phyloP scores from a whole-genome alignment of 2,797 vertebrate genomes.

The Trematomus bernacchii region DNA sequence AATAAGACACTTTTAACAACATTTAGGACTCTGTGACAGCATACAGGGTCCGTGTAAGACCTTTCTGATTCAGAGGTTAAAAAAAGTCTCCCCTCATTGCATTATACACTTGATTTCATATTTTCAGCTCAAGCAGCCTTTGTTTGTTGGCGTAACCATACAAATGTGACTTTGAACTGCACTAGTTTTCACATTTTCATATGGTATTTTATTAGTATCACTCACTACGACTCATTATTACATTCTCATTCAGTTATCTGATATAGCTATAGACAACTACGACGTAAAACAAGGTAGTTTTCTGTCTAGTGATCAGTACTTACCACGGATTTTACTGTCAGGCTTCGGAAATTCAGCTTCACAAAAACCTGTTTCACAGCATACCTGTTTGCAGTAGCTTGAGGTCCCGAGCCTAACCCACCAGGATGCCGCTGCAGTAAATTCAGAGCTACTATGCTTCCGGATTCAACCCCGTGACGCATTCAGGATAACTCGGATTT shows the following conservation, averaged over 20 bases:
- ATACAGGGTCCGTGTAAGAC: background rate
- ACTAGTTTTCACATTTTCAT: background rate
- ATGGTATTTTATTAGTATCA: background rate
- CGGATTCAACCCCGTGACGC: conserved; percentile 39
- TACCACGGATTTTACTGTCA: conserved; percentile 2
- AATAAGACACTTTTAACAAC: background rate
- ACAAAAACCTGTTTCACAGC: conserved; percentile 39
- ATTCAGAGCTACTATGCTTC: conserved; percentile 22
- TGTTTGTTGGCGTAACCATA: background rate
- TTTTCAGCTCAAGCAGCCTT: background rate
- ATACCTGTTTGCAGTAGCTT: background rate
- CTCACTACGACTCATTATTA: background rate
- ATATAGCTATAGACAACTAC: background rate
- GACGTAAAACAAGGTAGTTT: background rate
- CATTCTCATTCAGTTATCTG: background rate
- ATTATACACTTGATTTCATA: background rate
- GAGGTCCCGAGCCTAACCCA: background rate
- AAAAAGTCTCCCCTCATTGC: background rate
- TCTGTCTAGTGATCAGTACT: conserved; percentile 1
- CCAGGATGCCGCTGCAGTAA: background rate
- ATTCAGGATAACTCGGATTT: conserved; percentile 44
- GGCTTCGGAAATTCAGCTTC: background rate
- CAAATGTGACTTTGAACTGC: background rate
- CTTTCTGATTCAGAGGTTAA: background rate
- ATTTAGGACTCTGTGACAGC: background rate